Percentiles rank a stretch among this genome's conserved stretches.
These are phyloP conservation scores for Seira ritae DNA, from an alignment of 2,888 invertebrate species.

Conservation along the genomic window DNA sequence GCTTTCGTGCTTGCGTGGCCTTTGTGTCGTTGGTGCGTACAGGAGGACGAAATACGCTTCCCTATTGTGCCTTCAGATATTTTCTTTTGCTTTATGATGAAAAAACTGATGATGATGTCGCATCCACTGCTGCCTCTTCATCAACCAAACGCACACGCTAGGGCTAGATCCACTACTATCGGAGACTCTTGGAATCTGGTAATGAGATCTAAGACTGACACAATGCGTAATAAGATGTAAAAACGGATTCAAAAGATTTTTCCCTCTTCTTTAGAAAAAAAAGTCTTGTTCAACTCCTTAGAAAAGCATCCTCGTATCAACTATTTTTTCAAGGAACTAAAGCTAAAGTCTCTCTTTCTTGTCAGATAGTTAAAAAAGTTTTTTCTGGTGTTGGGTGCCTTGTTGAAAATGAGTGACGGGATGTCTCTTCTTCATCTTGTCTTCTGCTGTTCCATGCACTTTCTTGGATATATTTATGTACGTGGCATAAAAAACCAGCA, in stretches of 20 bases:
- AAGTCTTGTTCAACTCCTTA: neutral
- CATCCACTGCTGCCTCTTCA: constrained; percentile 36
- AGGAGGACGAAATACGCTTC: neutral
- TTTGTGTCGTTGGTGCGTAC: constrained; percentile 3
- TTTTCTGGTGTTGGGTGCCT: constrained; percentile 22
- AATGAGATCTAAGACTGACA: constrained; percentile 53
- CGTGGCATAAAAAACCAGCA: constrained; percentile 21
- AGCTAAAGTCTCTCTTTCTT: neutral
- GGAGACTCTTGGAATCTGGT: constrained; percentile 27
- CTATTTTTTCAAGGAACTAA: neutral
- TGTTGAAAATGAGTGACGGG: constrained; percentile 57
- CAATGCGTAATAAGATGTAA: constrained; percentile 16
- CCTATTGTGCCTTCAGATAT: neutral
- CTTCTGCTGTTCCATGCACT: constrained; percentile 33
- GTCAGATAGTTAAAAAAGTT: constrained; percentile 31
- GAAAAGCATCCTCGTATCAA: neutral
- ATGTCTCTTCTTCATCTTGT: constrained; percentile 51
- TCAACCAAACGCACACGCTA: neutral
- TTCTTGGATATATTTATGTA: constrained; percentile 4
- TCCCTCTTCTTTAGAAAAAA: neutral
- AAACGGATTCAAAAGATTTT: constrained; percentile 8
- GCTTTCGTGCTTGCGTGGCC: neutral
- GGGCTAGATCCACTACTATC: neutral
- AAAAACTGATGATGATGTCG: constrained; percentile 46
- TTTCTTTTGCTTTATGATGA: constrained; percentile 35